Evolutionary conservation across 2,797 vertebrate genomes (phyloP).

Genomic region (Moxostoma hubbsi): DNA sequence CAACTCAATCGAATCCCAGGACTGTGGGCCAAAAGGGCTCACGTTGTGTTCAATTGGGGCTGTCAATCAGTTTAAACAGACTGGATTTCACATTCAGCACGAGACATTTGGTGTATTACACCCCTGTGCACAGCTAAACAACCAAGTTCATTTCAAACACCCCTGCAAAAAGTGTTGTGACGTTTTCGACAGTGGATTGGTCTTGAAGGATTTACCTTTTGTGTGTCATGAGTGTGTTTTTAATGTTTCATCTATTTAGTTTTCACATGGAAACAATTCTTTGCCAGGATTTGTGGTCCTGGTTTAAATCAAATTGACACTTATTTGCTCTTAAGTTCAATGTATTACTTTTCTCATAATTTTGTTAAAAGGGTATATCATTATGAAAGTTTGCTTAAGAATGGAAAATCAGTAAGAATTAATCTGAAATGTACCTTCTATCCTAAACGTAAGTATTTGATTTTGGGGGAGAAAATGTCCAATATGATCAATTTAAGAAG

Average conservation of each 20-base stretch:
- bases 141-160: slow-evolving; percentile 44
- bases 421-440: slow-evolving; percentile 31
- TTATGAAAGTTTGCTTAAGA: slow-evolving; percentile 51
- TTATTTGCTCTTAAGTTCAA: slow-evolving; percentile 52
- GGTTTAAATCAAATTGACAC: slow-evolving; percentile 52
- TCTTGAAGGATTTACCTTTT: slow-evolving; percentile 51
- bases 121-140: slow-evolving; percentile 43
- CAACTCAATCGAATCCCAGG: slow-evolving; percentile 1
- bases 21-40: slow-evolving; percentile 17
- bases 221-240: slow-evolving; percentile 60
- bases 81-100: slow-evolving; percentile 36
- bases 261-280: slow-evolving; percentile 29
- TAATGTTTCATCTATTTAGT: slow-evolving; percentile 54
- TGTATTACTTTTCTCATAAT: slow-evolving; percentile 66
- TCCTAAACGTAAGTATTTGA: slow-evolving; percentile 30
- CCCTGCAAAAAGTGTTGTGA: slow-evolving; percentile 53
- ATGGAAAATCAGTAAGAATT: slow-evolving; percentile 24
- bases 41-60: not conserved
- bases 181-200: slow-evolving; percentile 60
- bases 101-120: slow-evolving; percentile 21
- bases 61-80: slow-evolving; percentile 15
- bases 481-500: slow-evolving; percentile 37
- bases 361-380: slow-evolving; percentile 71
- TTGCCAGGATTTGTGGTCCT: slow-evolving; percentile 52
- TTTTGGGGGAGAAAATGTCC: slow-evolving; percentile 10